phyloP scores from a whole-genome alignment of 2,888 invertebrate genomes.

The Trilocha varians region DNA sequence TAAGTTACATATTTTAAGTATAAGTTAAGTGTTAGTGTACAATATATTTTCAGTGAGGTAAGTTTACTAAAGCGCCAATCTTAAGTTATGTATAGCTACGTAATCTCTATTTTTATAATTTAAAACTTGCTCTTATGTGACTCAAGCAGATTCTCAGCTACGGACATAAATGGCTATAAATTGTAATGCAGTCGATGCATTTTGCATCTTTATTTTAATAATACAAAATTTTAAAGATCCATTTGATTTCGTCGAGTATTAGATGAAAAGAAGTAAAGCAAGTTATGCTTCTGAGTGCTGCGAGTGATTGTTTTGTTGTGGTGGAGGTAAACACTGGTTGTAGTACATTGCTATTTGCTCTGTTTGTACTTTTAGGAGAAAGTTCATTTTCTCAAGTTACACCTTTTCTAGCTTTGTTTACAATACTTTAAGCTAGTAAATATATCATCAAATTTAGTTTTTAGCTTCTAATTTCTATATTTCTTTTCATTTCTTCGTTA shows the following conservation, averaged over 20 bases:
- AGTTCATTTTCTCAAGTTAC: conserved; percentile 30
- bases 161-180: too few species aligned
- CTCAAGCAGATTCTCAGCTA: not conserved
- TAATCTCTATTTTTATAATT: conserved; percentile 34
- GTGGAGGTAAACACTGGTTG: conserved; percentile 30
- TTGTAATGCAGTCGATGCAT: too few species aligned
- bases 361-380: conserved; percentile 33
- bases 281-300: conserved; percentile 13
- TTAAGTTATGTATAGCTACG: conserved; percentile 11
- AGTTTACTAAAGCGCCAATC: conserved; percentile 21
- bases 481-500: too few species aligned
- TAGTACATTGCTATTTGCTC: conserved; percentile 10
- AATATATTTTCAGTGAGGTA: conserved; percentile 33
- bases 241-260: not conserved
- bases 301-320: conserved; percentile 39
- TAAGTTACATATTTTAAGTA: conserved; percentile 39
- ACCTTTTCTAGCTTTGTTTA: too few species aligned
- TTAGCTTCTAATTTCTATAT: too few species aligned
- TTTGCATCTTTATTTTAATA: too few species aligned
- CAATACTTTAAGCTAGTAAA: too few species aligned
- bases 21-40: conserved; percentile 36
- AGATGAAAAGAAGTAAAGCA: not conserved
- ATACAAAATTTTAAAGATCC: too few species aligned
- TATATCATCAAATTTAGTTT: too few species aligned
- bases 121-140: conserved; percentile 19